Conservation (phyloP, 2,888 invertebrate species). For the Lypha dubia region DNA sequence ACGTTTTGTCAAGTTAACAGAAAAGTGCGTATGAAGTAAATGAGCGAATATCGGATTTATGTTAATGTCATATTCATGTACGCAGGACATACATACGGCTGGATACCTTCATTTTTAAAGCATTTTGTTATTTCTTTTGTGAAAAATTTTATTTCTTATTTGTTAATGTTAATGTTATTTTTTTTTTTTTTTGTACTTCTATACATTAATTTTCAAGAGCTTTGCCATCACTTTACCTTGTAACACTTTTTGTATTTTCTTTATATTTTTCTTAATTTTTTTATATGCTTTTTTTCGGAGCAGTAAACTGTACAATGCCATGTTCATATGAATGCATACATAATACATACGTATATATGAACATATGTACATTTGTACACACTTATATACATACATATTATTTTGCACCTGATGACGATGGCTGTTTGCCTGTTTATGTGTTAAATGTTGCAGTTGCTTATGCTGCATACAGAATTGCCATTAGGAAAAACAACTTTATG, state of each 20-base stretch:
- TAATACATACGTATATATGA: background rate
- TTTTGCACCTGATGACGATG: conserved; percentile 45
- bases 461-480: conserved; percentile 36
- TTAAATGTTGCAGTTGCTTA: conserved; percentile 20
- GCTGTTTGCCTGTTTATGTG: conserved; percentile 20
- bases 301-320: conserved; percentile 33
- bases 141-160: background rate
- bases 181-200: background rate
- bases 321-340: background rate
- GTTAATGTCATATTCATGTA: conserved; percentile 67
- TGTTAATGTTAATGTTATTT: no score
- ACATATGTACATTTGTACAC: background rate
- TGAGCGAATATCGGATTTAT: conserved; percentile 47
- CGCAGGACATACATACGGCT: background rate
- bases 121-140: conserved; percentile 17
- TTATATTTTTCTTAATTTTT: conserved; percentile 9
- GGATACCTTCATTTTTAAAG: conserved; percentile 33
- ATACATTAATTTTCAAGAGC: conserved; percentile 56
- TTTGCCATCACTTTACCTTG: conserved; percentile 69
- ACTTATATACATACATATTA: no score
- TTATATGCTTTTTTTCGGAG: conserved; percentile 31
- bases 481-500: conserved; percentile 49
- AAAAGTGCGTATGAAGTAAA: conserved; percentile 53
- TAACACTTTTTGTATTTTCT: conserved; percentile 63
- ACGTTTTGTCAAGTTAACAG: conserved; percentile 32